These are phyloP conservation scores for Geodia barretti DNA, from an alignment of 37 sponge, comb jelly and placozoan species.

Conservation along the genomic window DNA sequence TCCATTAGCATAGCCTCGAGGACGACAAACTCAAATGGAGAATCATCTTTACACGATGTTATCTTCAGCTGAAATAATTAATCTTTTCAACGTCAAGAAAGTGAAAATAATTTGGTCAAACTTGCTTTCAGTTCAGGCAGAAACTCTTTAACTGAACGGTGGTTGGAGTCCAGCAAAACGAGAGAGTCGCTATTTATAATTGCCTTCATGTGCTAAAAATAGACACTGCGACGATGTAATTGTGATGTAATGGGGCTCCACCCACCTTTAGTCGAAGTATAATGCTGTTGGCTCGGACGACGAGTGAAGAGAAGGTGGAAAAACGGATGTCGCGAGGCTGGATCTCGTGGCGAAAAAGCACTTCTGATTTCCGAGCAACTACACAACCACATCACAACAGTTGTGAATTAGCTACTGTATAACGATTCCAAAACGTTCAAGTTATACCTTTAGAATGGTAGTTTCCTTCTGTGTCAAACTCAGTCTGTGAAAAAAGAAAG, in stretches of 20 bases:
- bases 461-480: constrained; percentile 13
- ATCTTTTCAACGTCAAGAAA: not conserved
- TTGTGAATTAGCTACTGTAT: no score
- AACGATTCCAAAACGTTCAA: no score
- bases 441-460: constrained; percentile 8
- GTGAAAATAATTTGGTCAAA: not conserved
- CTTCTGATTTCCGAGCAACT: constrained; percentile 34
- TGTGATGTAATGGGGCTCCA: not conserved
- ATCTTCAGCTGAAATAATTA: constrained; percentile 26
- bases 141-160: constrained; percentile 37
- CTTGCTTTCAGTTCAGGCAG: constrained; percentile 47
- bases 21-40: constrained; percentile 50
- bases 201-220: constrained; percentile 60
- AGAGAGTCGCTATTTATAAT: constrained; percentile 34
- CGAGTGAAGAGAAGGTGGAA: constrained; percentile 49
- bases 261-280: constrained; percentile 51
- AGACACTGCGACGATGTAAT: not conserved
- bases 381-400: not conserved
- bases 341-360: constrained; percentile 12
- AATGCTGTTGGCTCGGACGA: constrained; percentile 30
- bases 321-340: constrained; percentile 61
- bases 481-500: constrained; percentile 17
- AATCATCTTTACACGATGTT: constrained; percentile 6
- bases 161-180: constrained; percentile 37
- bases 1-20: constrained; percentile 50